Conservation (phyloP, 2,888 invertebrate genomes). For the Neoscelio sp. region DNA sequence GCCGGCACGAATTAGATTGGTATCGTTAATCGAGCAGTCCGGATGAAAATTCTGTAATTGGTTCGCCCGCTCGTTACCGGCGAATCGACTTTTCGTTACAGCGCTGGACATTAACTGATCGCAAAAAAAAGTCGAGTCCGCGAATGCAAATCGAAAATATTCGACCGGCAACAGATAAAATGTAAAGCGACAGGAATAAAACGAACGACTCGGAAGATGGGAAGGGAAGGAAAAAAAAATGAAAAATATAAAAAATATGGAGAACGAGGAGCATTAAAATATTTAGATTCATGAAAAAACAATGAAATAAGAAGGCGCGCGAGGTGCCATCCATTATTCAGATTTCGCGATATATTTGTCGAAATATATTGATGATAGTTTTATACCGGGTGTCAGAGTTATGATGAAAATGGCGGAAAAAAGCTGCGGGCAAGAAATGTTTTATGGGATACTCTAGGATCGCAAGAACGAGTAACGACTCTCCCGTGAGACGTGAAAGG, state of each 20-base stretch:
- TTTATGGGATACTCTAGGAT: conserved; percentile 60
- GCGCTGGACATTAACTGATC: conserved; percentile 64
- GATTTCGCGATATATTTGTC: conserved; percentile 57
- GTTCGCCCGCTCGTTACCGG: conserved; percentile 76
- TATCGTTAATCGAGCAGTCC: conserved; percentile 72
- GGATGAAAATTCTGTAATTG: conserved; percentile 81
- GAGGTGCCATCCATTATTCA: conserved; percentile 45
- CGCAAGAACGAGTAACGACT: conserved; percentile 61
- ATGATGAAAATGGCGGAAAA: conserved; percentile 64
- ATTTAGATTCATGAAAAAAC: conserved; percentile 1
- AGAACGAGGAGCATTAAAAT: conserved; percentile 10
- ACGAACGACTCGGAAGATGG: conserved; percentile 47
- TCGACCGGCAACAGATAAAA: conserved; percentile 58
- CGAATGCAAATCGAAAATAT: conserved; percentile 58
- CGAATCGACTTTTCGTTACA: conserved; percentile 79
- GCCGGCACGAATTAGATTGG: conserved; percentile 69
- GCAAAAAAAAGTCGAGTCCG: conserved; percentile 50
- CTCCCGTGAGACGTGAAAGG: conserved; percentile 63
- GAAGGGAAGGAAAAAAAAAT: no score
- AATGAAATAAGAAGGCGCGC: conserved; percentile 21
- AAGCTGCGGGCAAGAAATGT: conserved; percentile 53
- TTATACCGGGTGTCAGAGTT: conserved; percentile 58
- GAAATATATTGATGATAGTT: conserved; percentile 66
- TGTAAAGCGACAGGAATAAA: neutral
- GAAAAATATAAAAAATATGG: conserved; percentile 41